These are phyloP conservation scores for Lepilemur septentrionalis DNA, from an alignment of 2,797 vertebrate species.

Conservation along the genomic window DNA sequence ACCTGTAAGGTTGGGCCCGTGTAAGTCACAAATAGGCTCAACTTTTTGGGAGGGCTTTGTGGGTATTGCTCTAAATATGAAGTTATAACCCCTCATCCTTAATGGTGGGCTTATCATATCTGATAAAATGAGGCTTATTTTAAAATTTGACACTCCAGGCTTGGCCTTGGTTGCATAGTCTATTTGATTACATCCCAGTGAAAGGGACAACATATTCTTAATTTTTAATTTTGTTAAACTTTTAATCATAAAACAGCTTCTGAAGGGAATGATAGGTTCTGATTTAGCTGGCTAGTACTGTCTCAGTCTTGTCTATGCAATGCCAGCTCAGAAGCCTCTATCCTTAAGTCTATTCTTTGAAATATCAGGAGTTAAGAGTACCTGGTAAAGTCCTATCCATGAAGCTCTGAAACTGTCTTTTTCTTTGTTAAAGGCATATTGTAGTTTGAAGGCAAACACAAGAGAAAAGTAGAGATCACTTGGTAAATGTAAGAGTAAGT, in stretches of 20 bases:
- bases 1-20: not conserved
- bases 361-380: not conserved
- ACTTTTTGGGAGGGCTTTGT: not conserved
- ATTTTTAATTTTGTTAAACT: not conserved
- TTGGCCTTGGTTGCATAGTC: not conserved
- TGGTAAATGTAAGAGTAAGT: not conserved
- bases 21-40: not conserved
- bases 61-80: not conserved
- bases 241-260: not conserved
- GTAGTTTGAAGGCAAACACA: not conserved
- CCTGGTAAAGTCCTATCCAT: not conserved
- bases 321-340: not conserved
- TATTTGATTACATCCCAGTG: not conserved
- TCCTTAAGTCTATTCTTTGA: not conserved
- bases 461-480: not conserved
- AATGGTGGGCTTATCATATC: not conserved
- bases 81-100: not conserved
- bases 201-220: not conserved
- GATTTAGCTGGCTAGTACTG: not conserved
- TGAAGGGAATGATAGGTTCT: not conserved
- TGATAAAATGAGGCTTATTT: not conserved
- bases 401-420: not conserved
- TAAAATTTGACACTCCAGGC: not conserved
- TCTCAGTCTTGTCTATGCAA: not conserved
- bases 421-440: not conserved